Percentiles rank a stretch among this genome's conserved stretches.
Conservation (phyloP, 1,140 invertebrate species). For the Drosophila quadrilineata region DNA sequence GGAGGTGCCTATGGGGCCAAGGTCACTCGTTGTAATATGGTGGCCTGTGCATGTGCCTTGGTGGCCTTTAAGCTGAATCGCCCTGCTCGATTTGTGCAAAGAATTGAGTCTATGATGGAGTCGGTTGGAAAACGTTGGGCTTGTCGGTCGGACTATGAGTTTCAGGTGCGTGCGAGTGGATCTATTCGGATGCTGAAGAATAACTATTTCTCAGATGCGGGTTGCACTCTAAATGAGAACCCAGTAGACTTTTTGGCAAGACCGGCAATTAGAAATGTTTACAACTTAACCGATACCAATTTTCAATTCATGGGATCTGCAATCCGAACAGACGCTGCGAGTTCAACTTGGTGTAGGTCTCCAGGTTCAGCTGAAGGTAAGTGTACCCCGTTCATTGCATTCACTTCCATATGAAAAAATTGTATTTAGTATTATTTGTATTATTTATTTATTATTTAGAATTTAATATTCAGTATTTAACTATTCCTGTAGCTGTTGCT, state of each 20-base stretch:
- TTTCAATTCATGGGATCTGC: slow-evolving; percentile 83
- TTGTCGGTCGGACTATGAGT: slow-evolving; percentile 82
- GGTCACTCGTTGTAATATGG: slow-evolving; percentile 83
- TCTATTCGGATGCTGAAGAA: slow-evolving; percentile 85
- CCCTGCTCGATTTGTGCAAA: slow-evolving; percentile 85
- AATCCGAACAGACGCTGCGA: slow-evolving; percentile 85
- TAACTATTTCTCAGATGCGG: slow-evolving; percentile 85
- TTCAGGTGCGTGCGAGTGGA: slow-evolving; percentile 85
- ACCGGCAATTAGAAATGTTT: slow-evolving; percentile 83
- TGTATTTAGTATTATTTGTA: too few relatives aligned
- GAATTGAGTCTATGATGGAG: slow-evolving; percentile 87
- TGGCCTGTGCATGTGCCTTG: slow-evolving; percentile 85
- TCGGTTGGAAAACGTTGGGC: slow-evolving; percentile 85
- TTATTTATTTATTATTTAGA: too few relatives aligned
- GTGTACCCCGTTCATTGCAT: background rate
- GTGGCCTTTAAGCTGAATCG: slow-evolving; percentile 84
- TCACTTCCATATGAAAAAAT: slow-evolving; percentile 30
- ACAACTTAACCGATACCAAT: slow-evolving; percentile 82
- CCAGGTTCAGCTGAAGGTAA: slow-evolving; percentile 86
- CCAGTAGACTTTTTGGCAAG: slow-evolving; percentile 71
- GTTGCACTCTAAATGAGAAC: slow-evolving; percentile 84
- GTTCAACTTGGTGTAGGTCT: slow-evolving; percentile 84
- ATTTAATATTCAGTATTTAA: too few relatives aligned
- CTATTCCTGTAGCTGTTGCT: slow-evolving; percentile 83
- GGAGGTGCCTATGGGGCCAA: slow-evolving; percentile 89